Base-by-base conservation (phyloP, 2,113 vertebrate species). In the Gavialis gangeticus region DNA sequence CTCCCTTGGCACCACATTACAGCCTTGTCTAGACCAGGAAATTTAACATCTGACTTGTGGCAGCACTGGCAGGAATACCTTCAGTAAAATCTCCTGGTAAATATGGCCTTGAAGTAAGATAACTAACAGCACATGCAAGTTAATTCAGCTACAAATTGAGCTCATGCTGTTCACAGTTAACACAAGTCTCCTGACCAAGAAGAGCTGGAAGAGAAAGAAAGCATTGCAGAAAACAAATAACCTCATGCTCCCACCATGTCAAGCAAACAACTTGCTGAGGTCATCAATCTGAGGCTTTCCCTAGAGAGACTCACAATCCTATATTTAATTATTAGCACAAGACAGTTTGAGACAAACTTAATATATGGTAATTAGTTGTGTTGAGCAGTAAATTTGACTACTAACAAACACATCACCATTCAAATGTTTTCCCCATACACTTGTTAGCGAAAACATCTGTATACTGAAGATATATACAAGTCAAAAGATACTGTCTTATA, bases 401-500 rank as follows among this genome's bases (percentile, higher is more conserved):
- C 78, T 77, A 54, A 75, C 58, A 86, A 79, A 93, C 56, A 10
- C 62, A 75, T 30, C 34, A 24, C 19, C 25, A 25, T 24, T 13
- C 57, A 13, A 66, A 66, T 16, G 60, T 25, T 56, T 64, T 77
- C 11, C 17, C 24, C 25, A 6, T 6, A 62, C 54, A 75, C 27
- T 5, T 28, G 27, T 67, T 85, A 21, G 28, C 1, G 4, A 75
- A 19, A 6, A 16, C 4, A 71, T 37, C 86, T 66, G 4, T 0
- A 1, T 90, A 83, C 30, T 3, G n/a, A 28, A 13, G n/a, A 59
- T 84, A 4, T 28, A 28, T 16, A n/a, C 11, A 58, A 3, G 1
- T 46, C 0, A 0, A 0, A 0, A 19, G 69, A 69, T 1, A 4
- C 46, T 1, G 0, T 21, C n/a, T 15, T 11, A 34, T 56, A 18